Evolutionary conservation across 1,140 invertebrate genomes (phyloP).

Genomic region (Chelonus insularis): DNA sequence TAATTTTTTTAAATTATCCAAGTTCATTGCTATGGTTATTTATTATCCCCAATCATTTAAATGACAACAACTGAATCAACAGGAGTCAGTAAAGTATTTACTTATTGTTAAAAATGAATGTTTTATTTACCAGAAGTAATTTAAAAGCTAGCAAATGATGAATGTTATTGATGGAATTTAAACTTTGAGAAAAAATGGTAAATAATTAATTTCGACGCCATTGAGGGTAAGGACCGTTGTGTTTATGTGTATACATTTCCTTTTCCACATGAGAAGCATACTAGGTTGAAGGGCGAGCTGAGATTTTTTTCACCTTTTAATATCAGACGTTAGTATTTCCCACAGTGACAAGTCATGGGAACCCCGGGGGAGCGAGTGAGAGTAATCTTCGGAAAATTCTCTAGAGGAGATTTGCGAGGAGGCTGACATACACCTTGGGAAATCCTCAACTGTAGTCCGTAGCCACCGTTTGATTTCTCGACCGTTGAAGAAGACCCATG

Average conservation of each 20-base stretch:
- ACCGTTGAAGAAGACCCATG: not conserved
- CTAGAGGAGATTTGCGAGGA: conserved; percentile 20
- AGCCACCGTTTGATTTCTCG: not conserved
- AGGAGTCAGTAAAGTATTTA: too few species aligned
- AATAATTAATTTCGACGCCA: too few species aligned
- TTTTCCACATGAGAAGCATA: conserved; percentile 30
- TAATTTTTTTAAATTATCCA: too few species aligned
- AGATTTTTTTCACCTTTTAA: conserved; percentile 50
- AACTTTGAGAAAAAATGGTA: too few species aligned
- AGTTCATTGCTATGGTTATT: too few species aligned
- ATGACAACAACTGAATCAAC: too few species aligned
- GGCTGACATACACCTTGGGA: conserved; percentile 29
- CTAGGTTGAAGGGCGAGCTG: conserved; percentile 35
- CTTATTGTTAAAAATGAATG: too few species aligned
- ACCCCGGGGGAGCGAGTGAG: not conserved
- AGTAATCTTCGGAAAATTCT: conserved; percentile 24
- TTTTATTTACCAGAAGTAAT: too few species aligned
- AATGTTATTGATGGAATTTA: too few species aligned
- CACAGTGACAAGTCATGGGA: conserved; percentile 41
- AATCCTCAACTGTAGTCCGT: conserved; percentile 23
- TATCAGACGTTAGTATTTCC: conserved; percentile 58
- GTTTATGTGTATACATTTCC: conserved; percentile 38
- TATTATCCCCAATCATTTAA: too few species aligned
- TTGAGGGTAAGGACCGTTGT: conserved; percentile 49
- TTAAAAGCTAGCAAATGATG: too few species aligned